Percentiles rank a stretch among this genome's conserved stretches.
phyloP scores from a whole-genome alignment of 2,888 invertebrate genomes.

The Osmoderma eremita region DNA sequence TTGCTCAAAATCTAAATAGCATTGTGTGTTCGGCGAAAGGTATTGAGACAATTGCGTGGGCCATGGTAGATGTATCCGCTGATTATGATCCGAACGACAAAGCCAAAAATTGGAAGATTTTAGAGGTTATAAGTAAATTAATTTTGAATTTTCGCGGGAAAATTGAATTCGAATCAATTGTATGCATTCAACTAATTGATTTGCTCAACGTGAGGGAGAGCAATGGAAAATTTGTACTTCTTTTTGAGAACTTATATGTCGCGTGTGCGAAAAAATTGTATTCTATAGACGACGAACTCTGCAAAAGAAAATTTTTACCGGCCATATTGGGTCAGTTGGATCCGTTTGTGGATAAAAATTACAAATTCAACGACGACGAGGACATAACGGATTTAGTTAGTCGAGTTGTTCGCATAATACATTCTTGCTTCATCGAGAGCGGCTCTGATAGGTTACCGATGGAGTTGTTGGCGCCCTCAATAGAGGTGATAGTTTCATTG shows the following conservation, averaged over 20 bases:
- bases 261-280: constrained; percentile 68
- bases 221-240: constrained; percentile 61
- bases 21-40: constrained; percentile 72
- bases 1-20: constrained; percentile 70
- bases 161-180: constrained; percentile 67
- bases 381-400: constrained; percentile 53
- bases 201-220: constrained; percentile 63
- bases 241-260: constrained; percentile 62
- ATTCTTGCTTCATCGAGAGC: constrained; percentile 53
- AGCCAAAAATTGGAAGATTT: constrained; percentile 73
- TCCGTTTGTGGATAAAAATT: constrained; percentile 51
- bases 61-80: constrained; percentile 66
- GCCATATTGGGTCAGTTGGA: constrained; percentile 52
- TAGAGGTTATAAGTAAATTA: constrained; percentile 74
- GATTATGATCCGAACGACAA: constrained; percentile 59
- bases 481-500: constrained; percentile 64
- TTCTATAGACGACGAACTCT: constrained; percentile 64
- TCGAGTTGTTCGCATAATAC: constrained; percentile 53
- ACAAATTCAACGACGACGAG: constrained; percentile 55
- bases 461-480: constrained; percentile 61
- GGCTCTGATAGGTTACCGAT: constrained; percentile 57
- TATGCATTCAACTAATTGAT: constrained; percentile 66
- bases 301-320: constrained; percentile 61
- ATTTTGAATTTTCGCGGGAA: constrained; percentile 69
- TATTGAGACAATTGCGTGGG: constrained; percentile 71